Evolutionary conservation across 1,140 invertebrate species (phyloP), one percentile per base, ranked within the genome.

Genomic region (Drosophila pruinosa): DNA sequence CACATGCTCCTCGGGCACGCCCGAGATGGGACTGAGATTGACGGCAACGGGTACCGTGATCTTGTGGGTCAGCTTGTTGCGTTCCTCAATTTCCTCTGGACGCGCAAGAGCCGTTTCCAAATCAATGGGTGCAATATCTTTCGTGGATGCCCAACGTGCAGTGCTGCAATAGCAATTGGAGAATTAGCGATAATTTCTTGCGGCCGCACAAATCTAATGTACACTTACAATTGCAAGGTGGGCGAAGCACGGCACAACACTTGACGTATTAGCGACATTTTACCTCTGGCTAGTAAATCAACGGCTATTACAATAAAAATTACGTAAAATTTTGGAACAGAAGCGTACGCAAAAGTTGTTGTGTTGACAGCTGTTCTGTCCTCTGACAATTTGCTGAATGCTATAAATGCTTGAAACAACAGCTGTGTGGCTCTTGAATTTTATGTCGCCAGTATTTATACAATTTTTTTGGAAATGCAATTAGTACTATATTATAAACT

Each of bases 1-100:
- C 0, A 97, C 93, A 78, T 99, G 97, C 85, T 99, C 97, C 59
- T 97, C 96, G 0, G 98, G 98, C 3, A 98, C 94, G 39, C 98
- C 98, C 72, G 93, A 92, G 4, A 95, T 92, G 19, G 93, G 91
- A 3, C 91, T 88, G 0, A 94, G 80, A 78, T 94, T 92, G 39
- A 93, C 93, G 92, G 94, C 93, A 92, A 86, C 92, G 90, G 93
- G 93, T 3, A 94, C 93, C 24, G 92, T 91, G 72, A 94, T 94
- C 58, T 92, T 92, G 67, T 92, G 91, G 54, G 92, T 92, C 59
- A 94, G 81, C 65, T 92, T 92, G 67, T 91, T 92, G 62, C 92
- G 93, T 17, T 93, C 91, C 57, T 92, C 92, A 5, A 91, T 24
- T 74, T 94, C 93, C 58, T 93, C 92, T 10, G 93, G 93, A 7